Conservation (phyloP, 2,888 invertebrate genomes). For the Tetropium fuscum region DNA sequence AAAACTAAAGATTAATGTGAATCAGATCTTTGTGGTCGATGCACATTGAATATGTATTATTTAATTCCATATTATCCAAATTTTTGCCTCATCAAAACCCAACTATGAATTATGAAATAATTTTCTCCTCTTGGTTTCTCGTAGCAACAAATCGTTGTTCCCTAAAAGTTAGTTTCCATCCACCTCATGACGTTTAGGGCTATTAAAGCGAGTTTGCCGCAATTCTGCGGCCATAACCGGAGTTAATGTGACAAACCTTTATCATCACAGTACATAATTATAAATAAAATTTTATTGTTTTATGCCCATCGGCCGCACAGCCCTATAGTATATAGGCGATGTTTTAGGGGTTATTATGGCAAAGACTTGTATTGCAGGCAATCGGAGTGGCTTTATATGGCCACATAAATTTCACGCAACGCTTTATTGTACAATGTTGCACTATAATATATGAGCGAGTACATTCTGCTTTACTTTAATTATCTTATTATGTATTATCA, state of each 20-base stretch:
- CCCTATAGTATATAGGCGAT: constrained; percentile 1
- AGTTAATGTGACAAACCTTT: constrained; percentile 18
- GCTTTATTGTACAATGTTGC: constrained; percentile 43
- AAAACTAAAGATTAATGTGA: too few relatives aligned
- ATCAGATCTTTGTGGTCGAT: too few relatives aligned
- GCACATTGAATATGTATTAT: too few relatives aligned
- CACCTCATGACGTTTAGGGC: neutral
- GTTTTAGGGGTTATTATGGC: constrained; percentile 27
- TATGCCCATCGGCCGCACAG: neutral
- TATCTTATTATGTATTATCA: constrained; percentile 16
- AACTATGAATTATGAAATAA: too few relatives aligned
- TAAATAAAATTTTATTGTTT: constrained; percentile 27
- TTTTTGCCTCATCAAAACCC: too few relatives aligned
- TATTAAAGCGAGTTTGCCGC: constrained; percentile 4
- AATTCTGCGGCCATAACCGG: constrained; percentile 1
- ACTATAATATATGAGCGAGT: constrained; percentile 35
- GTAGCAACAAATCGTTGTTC: too few relatives aligned
- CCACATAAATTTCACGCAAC: constrained; percentile 43
- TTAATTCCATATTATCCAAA: too few relatives aligned
- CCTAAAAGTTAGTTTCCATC: neutral
- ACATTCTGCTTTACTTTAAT: constrained; percentile 30
- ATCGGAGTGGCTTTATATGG: constrained; percentile 40
- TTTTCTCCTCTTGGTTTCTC: too few relatives aligned
- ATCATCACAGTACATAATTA: constrained; percentile 24
- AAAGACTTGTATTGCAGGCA: constrained; percentile 26